These are phyloP conservation scores for Toxotes lorentzi DNA, from an alignment of 2,797 vertebrate species.

Conservation along the genomic window DNA sequence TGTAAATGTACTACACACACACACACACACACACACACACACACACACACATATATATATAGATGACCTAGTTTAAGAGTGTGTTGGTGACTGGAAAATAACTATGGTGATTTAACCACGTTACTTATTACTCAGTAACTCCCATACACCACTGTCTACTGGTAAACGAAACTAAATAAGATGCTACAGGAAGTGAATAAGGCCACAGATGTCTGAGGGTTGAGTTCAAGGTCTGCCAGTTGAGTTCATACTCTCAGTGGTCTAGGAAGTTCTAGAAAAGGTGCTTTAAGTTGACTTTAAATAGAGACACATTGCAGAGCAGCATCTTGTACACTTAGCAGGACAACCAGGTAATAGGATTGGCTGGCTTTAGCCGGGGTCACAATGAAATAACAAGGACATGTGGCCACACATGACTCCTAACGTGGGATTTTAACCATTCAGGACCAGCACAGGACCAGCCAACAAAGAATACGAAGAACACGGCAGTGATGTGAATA, in stretches of 20 bases:
- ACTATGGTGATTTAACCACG: not conserved
- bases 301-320: slow-evolving; percentile 71
- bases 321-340: slow-evolving; percentile 37
- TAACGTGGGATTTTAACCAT: slow-evolving; percentile 43
- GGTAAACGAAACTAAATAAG: not conserved
- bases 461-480: not conserved
- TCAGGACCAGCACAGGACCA: slow-evolving; percentile 21
- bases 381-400: slow-evolving; percentile 66
- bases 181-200: not conserved
- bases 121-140: not conserved
- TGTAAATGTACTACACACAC: no score
- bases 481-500: not conserved
- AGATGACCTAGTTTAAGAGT: not conserved
- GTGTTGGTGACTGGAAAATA: not conserved
- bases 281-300: slow-evolving; percentile 74
- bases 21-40: no score
- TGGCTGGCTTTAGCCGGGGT: slow-evolving; percentile 72
- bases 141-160: not conserved
- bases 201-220: slow-evolving; percentile 21
- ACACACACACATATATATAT: no score
- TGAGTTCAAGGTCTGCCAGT: slow-evolving; percentile 32
- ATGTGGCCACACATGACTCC: slow-evolving; percentile 57
- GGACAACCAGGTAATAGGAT: slow-evolving; percentile 80
- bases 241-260: slow-evolving; percentile 24
- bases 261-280: slow-evolving; percentile 52